Conservation (phyloP, 2,113 vertebrate genomes). For the Gavialis gangeticus region DNA sequence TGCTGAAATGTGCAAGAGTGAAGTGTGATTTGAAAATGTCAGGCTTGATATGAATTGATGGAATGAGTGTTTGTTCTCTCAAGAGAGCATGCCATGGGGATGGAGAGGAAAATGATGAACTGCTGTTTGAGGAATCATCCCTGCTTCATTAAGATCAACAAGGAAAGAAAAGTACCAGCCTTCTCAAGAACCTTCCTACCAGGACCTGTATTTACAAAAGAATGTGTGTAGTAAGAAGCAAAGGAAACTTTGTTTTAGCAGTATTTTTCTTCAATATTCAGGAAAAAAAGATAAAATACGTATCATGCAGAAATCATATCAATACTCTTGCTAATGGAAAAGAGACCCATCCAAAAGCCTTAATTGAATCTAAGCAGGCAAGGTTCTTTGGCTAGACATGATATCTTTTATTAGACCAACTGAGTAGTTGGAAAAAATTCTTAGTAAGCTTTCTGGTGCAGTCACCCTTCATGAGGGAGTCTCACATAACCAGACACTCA, state of each 20-base stretch:
- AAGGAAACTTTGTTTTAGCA: background rate
- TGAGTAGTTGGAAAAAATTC: no score
- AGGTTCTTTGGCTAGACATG: no score
- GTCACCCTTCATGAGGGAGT: no score
- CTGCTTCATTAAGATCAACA: background rate
- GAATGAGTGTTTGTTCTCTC: slow-evolving; percentile 13
- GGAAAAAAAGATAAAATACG: background rate
- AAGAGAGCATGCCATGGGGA: background rate
- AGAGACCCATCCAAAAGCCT: slow-evolving; percentile 10
- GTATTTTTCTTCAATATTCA: background rate
- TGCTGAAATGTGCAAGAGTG: background rate
- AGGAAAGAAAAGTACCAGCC: background rate
- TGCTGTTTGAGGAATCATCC: background rate
- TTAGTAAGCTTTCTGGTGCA: no score
- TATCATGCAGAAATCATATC: slow-evolving; percentile 19
- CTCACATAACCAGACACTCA: slow-evolving; percentile 51
- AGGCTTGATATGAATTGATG: background rate
- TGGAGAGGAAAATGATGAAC: background rate
- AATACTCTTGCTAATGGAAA: slow-evolving; percentile 22
- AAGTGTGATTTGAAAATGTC: slow-evolving; percentile 1
- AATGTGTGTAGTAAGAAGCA: background rate
- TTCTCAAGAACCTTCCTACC: background rate
- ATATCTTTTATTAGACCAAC: no score
- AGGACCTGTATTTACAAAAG: slow-evolving; percentile 1
- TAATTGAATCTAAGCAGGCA: slow-evolving; percentile 25